A percentile compares a stretch with the other conserved stretches of the same genome.
These are phyloP conservation scores for Turdus rufiventris DNA, from an alignment of 2,113 vertebrate genomes.

Conservation along the genomic window DNA sequence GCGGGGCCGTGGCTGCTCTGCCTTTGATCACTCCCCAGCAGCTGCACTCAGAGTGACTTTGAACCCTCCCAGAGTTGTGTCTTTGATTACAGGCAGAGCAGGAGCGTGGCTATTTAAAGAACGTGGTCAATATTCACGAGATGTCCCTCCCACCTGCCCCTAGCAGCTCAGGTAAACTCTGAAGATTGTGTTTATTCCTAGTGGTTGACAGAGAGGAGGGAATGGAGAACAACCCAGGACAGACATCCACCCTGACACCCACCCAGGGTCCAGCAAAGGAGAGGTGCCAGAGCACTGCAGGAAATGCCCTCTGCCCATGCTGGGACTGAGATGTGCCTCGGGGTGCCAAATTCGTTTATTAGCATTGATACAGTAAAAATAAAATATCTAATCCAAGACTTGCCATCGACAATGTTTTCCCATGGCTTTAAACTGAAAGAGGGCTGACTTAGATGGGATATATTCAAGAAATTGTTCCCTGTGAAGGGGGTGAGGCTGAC, in stretches of 20 bases:
- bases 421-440: background rate
- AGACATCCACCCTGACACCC: background rate
- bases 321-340: background rate
- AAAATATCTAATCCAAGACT: too few relatives aligned
- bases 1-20: background rate
- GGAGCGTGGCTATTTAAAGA: background rate
- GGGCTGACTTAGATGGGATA: background rate
- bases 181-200: background rate
- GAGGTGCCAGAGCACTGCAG: background rate
- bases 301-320: background rate
- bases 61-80: background rate
- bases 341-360: accelerated
- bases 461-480: background rate
- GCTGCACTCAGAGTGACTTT: background rate
- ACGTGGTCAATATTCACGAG: background rate
- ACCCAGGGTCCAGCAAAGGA: accelerated
- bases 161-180: background rate
- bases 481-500: background rate
- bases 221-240: background rate
- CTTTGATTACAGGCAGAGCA: background rate
- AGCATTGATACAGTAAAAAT: background rate
- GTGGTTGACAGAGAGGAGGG: background rate
- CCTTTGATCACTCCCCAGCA: slow-evolving; percentile 35
- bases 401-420: accelerated
- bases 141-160: background rate